Base-by-base conservation (phyloP, 2,113 vertebrate species). In the Tamias sibiricus region DNA sequence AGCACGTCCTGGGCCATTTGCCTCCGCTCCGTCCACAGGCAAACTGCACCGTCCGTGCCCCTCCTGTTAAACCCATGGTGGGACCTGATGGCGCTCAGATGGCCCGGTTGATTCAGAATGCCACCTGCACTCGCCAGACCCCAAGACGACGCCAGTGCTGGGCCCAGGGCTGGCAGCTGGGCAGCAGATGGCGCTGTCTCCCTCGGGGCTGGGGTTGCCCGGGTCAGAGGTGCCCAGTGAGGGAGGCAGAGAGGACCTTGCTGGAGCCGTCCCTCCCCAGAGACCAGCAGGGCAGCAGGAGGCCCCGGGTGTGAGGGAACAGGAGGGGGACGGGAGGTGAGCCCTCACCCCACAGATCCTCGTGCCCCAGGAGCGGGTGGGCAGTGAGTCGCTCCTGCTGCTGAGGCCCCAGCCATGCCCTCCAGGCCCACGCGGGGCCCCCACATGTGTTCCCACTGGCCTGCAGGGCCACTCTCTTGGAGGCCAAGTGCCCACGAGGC, bases 1-100 rank as follows among this genome's bases (percentile, higher is more conserved):
- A 9, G 59, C 3, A 3, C 2, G 4, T 9, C 59, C 59, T 10
- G 24, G 1, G 62, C 22, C 5, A 24, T 11, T 28, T 14, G 3
- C 13, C 64, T 16, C 82, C 54, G 3, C 11, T 42, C 44, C 40
- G 28, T 30, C 26, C 17, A 9, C 5, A 28, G 83, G 59, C 13
- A 44, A 20, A 8, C 57, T 28, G 22, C 19, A 12, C 22, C 6
- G n/a, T 62, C 32, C n/a, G 13, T 54, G 37, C 35, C 54, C 49
- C 76, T 52, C 37, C 11, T 40, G 12, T 59, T 59, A 40, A 12
- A 9, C 24, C 22, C 52, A 19, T 80, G 12, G 52, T 28, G 37
- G 13, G n/a, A 52, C 20, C 35, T n/a, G 22, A 32, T 37, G 24
- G 49, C 20, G 7, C 54, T 57, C 54, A 62, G 59, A 24, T 26